Percentiles rank a stretch among this genome's conserved stretches.
These are phyloP conservation scores for Eristalis pertinax DNA, from an alignment of 2,888 invertebrate genomes.

Conservation along the genomic window DNA sequence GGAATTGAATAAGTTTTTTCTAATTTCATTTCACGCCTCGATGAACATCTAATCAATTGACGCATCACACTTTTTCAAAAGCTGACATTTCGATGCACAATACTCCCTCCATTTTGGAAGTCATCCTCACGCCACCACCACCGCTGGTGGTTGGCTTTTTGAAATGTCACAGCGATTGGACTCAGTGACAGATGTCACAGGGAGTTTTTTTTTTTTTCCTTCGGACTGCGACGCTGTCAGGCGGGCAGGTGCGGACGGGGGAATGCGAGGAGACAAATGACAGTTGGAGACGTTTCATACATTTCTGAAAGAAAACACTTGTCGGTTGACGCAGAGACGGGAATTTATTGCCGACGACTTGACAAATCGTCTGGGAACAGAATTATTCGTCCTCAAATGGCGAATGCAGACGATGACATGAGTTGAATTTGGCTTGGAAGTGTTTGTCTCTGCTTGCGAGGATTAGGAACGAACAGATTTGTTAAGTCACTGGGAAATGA, in stretches of 20 bases:
- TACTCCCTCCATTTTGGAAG: no score
- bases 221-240: neutral
- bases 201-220: neutral
- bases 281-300: neutral
- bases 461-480: neutral
- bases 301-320: neutral
- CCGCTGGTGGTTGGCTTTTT: no score
- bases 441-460: neutral
- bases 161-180: no score
- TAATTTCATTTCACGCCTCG: neutral
- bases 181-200: no score
- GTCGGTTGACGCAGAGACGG: neutral
- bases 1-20: neutral
- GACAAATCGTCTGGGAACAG: neutral
- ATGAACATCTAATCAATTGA: conserved; percentile 11
- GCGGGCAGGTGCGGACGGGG: neutral
- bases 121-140: no score
- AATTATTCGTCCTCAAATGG: neutral
- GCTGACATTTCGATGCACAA: no score
- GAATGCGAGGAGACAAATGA: neutral
- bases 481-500: neutral
- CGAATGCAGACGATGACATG: neutral
- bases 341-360: neutral
- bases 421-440: neutral
- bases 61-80: no score